These are phyloP conservation scores for Calonectris borealis DNA, from an alignment of 2,113 vertebrate genomes.

Conservation along the genomic window DNA sequence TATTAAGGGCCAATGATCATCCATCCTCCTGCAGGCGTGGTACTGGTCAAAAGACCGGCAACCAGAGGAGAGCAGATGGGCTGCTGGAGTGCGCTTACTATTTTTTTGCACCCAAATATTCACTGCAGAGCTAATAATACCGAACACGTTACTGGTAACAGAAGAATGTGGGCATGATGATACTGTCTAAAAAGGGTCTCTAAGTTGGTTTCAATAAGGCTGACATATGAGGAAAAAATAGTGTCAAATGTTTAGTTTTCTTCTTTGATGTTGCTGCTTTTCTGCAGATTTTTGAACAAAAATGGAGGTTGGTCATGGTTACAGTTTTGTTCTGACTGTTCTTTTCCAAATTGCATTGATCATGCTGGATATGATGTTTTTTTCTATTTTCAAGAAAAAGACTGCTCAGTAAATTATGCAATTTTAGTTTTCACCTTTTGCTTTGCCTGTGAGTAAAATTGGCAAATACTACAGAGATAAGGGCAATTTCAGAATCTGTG, in stretches of 20 bases:
- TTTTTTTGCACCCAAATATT: not conserved
- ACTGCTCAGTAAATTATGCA: not conserved
- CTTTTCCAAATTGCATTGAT: not conserved
- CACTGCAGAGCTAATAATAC: not conserved
- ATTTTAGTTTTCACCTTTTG: not conserved
- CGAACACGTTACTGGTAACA: fast-evolving
- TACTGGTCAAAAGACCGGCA: not conserved
- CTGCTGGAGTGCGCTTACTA: not conserved
- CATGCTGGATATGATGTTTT: not conserved
- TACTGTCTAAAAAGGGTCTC: not conserved
- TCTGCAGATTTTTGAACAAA: not conserved
- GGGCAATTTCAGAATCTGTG: not conserved
- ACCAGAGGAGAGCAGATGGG: not conserved
- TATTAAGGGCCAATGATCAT: not conserved
- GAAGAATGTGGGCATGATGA: not conserved
- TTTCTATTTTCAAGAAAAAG: not conserved
- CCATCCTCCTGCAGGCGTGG: not conserved
- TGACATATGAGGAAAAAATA: fast-evolving
- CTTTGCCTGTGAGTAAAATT: not conserved
- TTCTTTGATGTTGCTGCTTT: not conserved
- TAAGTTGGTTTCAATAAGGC: not conserved
- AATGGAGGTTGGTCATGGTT: not conserved
- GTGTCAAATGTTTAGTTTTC: fast-evolving
- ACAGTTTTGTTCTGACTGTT: not conserved
- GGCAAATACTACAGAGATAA: not conserved